Evolutionary conservation across 1,140 invertebrate species (phyloP).

Genomic region (Oryctes rhinoceros): DNA sequence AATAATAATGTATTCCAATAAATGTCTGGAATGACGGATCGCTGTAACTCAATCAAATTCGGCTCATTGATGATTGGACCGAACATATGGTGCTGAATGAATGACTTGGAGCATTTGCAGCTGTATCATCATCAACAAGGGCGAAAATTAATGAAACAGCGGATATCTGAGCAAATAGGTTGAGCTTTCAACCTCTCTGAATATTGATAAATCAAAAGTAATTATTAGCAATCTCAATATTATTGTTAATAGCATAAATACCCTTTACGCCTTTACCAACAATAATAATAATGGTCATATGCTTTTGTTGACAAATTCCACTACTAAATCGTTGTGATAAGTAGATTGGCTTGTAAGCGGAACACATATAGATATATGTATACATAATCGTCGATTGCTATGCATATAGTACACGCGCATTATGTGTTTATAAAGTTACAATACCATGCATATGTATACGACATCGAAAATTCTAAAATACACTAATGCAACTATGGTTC

Average conservation of each 20-base stretch:
- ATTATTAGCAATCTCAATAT: background rate
- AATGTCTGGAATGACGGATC: background rate
- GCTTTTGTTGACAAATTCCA: conserved; percentile 1
- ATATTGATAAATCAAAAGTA: no score
- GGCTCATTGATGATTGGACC: background rate
- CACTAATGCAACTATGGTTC: conserved; percentile 3
- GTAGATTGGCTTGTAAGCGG: background rate
- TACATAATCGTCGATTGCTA: background rate
- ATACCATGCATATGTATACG: background rate
- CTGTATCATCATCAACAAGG: background rate
- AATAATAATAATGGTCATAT: background rate
- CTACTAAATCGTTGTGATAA: background rate
- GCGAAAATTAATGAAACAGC: background rate
- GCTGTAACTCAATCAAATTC: background rate
- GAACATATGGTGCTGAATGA: background rate
- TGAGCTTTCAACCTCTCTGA: no score
- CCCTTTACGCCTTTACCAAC: background rate
- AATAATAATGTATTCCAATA: background rate
- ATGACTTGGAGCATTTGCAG: background rate
- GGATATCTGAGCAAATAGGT: no score
- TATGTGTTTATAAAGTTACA: background rate
- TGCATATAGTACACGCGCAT: background rate
- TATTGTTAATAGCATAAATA: background rate
- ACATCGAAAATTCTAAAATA: background rate
- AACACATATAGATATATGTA: background rate